These are phyloP conservation scores for Silurus meridionalis DNA, from an alignment of 2,113 vertebrate genomes.

Conservation along the genomic window DNA sequence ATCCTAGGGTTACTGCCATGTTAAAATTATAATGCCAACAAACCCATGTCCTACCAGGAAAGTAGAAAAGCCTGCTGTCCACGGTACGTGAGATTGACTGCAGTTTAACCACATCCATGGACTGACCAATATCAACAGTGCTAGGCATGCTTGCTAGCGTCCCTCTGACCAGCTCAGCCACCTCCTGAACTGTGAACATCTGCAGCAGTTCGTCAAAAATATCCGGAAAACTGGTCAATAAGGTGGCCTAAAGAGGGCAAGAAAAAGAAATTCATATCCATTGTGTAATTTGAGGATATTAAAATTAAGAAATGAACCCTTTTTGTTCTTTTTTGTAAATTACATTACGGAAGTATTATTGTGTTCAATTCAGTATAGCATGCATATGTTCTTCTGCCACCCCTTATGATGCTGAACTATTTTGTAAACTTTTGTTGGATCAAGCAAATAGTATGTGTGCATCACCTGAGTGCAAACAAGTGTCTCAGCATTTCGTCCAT, in stretches of 20 bases:
- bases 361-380: background rate
- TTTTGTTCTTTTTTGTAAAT: background rate
- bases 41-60: conserved; percentile 77
- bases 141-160: conserved; percentile 95
- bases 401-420: background rate
- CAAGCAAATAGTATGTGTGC: background rate
- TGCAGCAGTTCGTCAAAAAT: conserved; percentile 98
- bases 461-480: conserved; percentile 94
- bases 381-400: background rate
- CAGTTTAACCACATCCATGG: conserved; percentile 94
- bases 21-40: background rate
- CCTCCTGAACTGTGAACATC: conserved; percentile 96
- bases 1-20: background rate
- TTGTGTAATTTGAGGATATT: background rate
- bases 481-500: conserved; percentile 93
- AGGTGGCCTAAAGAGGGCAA: conserved; percentile 78
- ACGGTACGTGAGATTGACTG: conserved; percentile 95
- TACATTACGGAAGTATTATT: background rate
- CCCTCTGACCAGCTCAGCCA: conserved; percentile 91
- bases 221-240: conserved; percentile 92
- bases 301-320: no score
- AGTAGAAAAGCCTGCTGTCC: conserved; percentile 94
- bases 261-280: background rate
- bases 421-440: background rate
- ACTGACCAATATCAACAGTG: conserved; percentile 91